Conservation (phyloP, 2,113 vertebrate species). For the Cyphomyrus plagiostoma region DNA sequence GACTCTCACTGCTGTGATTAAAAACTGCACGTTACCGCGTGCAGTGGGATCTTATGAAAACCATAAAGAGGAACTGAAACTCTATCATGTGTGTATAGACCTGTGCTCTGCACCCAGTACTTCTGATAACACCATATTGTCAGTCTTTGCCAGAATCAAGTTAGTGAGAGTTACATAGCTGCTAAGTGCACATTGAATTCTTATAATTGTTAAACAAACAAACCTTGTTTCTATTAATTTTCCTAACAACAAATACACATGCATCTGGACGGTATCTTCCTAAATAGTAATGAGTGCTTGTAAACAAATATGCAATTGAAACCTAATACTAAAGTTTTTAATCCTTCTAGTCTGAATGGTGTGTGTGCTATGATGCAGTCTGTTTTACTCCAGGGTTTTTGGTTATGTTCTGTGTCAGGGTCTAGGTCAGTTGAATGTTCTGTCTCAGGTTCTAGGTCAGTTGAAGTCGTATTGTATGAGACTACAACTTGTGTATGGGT, state of each 20-base stretch:
- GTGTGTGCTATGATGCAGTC: neutral
- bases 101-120: neutral
- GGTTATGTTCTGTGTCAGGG: neutral
- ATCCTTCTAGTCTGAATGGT: neutral
- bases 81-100: neutral
- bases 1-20: neutral
- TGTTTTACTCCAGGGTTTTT: neutral
- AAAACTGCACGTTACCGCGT: neutral
- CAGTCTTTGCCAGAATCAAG: neutral
- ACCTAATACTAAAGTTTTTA: neutral
- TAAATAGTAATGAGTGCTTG: neutral
- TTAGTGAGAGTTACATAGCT: neutral
- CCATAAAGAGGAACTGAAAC: neutral
- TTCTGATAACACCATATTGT: neutral
- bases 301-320: neutral
- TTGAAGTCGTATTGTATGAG: neutral
- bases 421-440: neutral
- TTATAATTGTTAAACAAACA: neutral
- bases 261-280: neutral
- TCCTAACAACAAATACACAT: neutral
- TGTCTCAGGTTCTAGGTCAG: neutral
- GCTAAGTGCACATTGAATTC: neutral
- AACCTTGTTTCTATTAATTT: neutral
- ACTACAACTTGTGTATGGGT: neutral
- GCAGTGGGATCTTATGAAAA: neutral